phyloP scores from a whole-genome alignment of 2,888 invertebrate species.

The Mallateleia sp. region DNA sequence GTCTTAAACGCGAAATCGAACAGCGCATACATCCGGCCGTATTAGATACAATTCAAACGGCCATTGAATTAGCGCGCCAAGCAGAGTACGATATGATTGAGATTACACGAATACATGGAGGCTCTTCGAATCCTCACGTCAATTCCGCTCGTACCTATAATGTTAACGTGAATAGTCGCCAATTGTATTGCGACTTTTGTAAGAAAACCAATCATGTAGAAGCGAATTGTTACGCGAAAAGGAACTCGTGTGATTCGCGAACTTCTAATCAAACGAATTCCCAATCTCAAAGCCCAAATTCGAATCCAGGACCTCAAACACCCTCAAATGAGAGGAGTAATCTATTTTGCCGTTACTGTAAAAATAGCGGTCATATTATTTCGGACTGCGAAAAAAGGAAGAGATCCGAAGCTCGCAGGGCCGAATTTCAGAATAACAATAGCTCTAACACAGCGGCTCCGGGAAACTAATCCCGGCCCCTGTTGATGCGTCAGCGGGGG shows the following conservation, averaged over 20 bases:
- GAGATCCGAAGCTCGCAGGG: background rate
- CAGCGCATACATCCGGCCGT: background rate
- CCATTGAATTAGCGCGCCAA: constrained; percentile 1
- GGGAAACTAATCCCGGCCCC: constrained; percentile 29
- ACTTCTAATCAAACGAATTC: background rate
- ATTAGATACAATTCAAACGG: background rate
- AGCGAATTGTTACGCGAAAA: background rate
- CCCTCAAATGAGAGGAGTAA: background rate
- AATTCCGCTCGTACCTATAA: background rate
- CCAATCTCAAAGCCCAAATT: background rate
- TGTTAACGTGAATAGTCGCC: background rate
- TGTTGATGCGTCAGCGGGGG: background rate
- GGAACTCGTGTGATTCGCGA: background rate
- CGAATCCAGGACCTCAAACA: too few species aligned
- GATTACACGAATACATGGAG: background rate
- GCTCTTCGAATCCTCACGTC: background rate
- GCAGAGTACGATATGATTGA: background rate
- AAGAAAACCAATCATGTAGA: background rate
- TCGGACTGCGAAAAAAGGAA: background rate
- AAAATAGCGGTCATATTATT: background rate
- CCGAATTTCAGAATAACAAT: background rate
- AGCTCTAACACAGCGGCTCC: too few species aligned
- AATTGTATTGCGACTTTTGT: background rate
- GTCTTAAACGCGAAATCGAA: constrained; percentile 13
- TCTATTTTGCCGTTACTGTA: constrained; percentile 15